Evolutionary conservation across 1,140 invertebrate genomes (phyloP).

Genomic region (Procambarus clarkii): DNA sequence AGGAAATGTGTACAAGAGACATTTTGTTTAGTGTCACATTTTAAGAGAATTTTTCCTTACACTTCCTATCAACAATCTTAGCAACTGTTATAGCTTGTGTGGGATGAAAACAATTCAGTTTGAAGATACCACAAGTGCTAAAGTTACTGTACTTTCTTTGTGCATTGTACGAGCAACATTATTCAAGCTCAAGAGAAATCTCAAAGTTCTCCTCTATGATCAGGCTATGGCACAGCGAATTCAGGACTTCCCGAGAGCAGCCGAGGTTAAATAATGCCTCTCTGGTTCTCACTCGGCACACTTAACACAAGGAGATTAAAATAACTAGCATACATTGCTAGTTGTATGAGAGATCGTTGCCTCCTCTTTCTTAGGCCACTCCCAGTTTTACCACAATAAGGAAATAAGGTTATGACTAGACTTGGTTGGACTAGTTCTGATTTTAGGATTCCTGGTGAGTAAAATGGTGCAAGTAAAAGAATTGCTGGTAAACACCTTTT

Average conservation of each 20-base stretch:
- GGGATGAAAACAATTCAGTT: background rate
- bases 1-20: background rate
- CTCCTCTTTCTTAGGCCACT: background rate
- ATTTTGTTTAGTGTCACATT: background rate
- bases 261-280: background rate
- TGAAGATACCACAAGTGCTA: constrained; percentile 25
- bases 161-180: constrained; percentile 1
- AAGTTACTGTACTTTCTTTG: constrained; percentile 10
- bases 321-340: background rate
- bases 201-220: constrained; percentile 13
- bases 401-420: background rate
- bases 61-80: background rate
- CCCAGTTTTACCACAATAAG: background rate
- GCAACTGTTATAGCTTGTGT: background rate
- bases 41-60: background rate
- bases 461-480: background rate
- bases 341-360: background rate
- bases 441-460: background rate
- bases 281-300: background rate
- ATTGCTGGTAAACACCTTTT: background rate
- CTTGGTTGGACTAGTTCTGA: background rate
- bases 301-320: background rate
- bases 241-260: constrained; percentile 41
- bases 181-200: constrained; percentile 3
- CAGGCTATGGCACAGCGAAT: constrained; percentile 61